Percentiles rank a stretch among this genome's conserved stretches.
Conservation (phyloP, 2,888 invertebrate genomes). For the Rhabditoides inermis region DNA sequence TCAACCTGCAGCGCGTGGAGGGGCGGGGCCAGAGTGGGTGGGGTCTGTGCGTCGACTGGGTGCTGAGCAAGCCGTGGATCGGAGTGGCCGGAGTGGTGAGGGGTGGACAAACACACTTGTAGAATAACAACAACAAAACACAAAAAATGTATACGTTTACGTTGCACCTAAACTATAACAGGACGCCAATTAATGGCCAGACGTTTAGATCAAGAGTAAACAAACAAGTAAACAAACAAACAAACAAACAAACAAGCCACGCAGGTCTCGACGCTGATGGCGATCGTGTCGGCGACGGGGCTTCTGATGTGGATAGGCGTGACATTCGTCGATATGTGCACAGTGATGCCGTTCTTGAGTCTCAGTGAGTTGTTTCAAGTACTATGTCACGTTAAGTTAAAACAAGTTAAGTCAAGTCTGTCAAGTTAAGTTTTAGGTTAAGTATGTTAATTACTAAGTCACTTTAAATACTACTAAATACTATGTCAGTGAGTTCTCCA, state of each 20-base stretch:
- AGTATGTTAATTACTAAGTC: too few relatives aligned
- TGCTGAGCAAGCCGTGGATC: constrained; percentile 67
- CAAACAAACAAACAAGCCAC: too few relatives aligned
- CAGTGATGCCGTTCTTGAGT: constrained; percentile 87
- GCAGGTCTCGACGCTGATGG: constrained; percentile 58
- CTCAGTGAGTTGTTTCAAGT: constrained; percentile 79
- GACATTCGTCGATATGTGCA: constrained; percentile 84
- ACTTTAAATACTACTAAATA: too few relatives aligned
- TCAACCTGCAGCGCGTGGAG: constrained; percentile 30
- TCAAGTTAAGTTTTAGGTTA: too few relatives aligned
- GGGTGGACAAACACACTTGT: neutral
- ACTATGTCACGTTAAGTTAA: too few relatives aligned
- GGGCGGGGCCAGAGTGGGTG: constrained; percentile 66
- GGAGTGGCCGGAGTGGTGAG: constrained; percentile 30
- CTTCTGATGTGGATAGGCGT: constrained; percentile 78
- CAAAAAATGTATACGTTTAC: too few relatives aligned
- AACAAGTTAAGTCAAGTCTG: too few relatives aligned
- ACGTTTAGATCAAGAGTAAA: too few relatives aligned
- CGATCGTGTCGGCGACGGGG: constrained; percentile 80
- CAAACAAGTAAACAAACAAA: too few relatives aligned
- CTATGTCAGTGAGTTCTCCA: too few relatives aligned
- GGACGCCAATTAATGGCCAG: too few relatives aligned
- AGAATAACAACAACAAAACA: neutral
- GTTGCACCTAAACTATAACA: too few relatives aligned
- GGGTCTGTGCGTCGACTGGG: constrained; percentile 77